Evolutionary conservation across 2,888 invertebrate species (phyloP).

Genomic region (Hirtodrosophila confusa): DNA sequence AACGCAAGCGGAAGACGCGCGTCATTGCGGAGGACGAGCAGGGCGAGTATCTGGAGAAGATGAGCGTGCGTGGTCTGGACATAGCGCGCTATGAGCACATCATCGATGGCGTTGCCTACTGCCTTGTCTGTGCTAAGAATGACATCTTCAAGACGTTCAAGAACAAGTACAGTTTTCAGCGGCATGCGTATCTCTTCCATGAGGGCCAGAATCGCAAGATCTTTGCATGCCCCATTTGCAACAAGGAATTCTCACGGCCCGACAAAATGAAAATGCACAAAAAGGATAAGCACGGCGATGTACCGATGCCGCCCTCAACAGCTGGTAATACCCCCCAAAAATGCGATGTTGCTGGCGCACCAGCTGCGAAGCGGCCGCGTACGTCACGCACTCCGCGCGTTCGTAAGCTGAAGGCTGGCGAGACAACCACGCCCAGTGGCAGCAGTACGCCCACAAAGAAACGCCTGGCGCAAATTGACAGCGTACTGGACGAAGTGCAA

Average conservation of each 20-base stretch:
- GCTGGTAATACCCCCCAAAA: constrained; percentile 59
- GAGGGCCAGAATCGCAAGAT: constrained; percentile 83
- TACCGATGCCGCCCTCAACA: constrained; percentile 66
- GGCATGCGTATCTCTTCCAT: constrained; percentile 83
- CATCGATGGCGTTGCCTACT: constrained; percentile 82
- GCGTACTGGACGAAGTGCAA: constrained; percentile 81
- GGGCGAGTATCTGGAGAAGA: constrained; percentile 83
- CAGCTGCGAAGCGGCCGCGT: constrained; percentile 66
- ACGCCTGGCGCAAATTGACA: constrained; percentile 80
- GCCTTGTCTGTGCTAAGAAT: constrained; percentile 83
- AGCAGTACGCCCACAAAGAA: constrained; percentile 72
- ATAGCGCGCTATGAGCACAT: constrained; percentile 83
- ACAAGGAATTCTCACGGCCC: constrained; percentile 82
- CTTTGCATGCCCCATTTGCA: constrained; percentile 83
- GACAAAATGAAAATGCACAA: constrained; percentile 84
- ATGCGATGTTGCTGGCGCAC: constrained; percentile 42
- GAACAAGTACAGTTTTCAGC: constrained; percentile 83
- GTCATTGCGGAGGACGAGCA: constrained; percentile 82
- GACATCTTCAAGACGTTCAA: constrained; percentile 83
- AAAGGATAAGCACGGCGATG: constrained; percentile 82
- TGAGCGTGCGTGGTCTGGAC: constrained; percentile 83
- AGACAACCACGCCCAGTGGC: constrained; percentile 30
- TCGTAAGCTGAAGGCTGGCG: constrained; percentile 63
- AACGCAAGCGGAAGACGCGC: constrained; percentile 82
- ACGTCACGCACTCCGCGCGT: constrained; percentile 74